phyloP scores from a whole-genome alignment of 1,140 invertebrate species.

The Temnothorax longispinosus region DNA sequence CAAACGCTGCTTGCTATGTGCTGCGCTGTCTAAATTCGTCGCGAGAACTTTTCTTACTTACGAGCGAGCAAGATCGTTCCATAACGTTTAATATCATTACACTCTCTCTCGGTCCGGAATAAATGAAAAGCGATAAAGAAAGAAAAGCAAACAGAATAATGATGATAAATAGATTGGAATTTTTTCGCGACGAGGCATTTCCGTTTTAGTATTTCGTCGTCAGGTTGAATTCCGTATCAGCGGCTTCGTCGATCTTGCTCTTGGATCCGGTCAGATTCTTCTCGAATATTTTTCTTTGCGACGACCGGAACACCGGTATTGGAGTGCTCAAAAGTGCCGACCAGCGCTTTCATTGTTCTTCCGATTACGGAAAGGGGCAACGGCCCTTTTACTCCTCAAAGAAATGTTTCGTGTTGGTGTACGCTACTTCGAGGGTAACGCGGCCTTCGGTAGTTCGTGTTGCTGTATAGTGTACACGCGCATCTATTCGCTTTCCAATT shows the following conservation, averaged over 20 bases:
- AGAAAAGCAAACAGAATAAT: not conserved
- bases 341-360: constrained; percentile 20
- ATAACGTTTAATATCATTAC: not conserved
- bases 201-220: not conserved
- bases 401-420: constrained; percentile 10
- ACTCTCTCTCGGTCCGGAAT: not conserved
- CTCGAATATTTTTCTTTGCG: not conserved
- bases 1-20: not conserved
- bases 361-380: not conserved
- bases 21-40: not conserved
- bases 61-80: not conserved
- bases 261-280: constrained; percentile 1
- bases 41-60: not conserved
- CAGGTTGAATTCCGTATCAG: not conserved
- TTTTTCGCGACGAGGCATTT: not conserved
- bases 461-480: not conserved
- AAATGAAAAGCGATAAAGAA: not conserved
- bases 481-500: constrained; percentile 66
- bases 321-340: constrained; percentile 5
- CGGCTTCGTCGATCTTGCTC: not conserved
- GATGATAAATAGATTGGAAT: not conserved
- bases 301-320: not conserved
- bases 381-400: not conserved
- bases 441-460: not conserved
- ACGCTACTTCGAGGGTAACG: not conserved